Base-by-base conservation (phyloP, 2,888 invertebrate genomes). In the Dasypogon diadema region DNA sequence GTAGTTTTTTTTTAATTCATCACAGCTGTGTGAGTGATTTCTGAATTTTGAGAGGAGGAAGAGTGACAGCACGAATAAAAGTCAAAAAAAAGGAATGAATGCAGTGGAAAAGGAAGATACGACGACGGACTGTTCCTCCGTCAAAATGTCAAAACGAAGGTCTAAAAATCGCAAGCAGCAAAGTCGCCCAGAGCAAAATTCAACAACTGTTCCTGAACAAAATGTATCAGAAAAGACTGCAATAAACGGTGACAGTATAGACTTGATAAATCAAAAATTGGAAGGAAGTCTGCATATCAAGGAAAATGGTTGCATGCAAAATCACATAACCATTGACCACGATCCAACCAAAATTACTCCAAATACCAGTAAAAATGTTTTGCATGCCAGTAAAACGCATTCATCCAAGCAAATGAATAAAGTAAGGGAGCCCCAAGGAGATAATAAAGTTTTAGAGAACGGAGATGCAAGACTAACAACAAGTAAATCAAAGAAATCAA, bases 241-340 rank as follows among this genome's bases (percentile, higher is more conserved):
- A 2, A 30, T 46, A 12, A 26, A 30, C 16, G 55, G 42, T 16
- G 70, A 73, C 8, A 73, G 46, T 14, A 55, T 74, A n/a, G 30
- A 77, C 30, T n/a, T 26, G 18, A 56, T 75, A 12, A 74, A 46
- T 68, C 46, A 76, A 73, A 70, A 77, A 30, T 24, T 77, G 16
- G 48, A 72, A 30, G 68, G 75, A 21, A 72, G 76, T 24, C 24
- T 65, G 60, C 75, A 75, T 51, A 76, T 76, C 18, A 73, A 75
- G 72, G 72, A 74, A 46, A 78, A 78, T 74, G 78, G 78, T 6
- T 77, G 75, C 70, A 56, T 74, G 21, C 26, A 65, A 54, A 65
- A 65, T 65, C 42, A 65, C 22, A 46, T 65, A 60, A 60, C 37
- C 46, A 42, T 3, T 12, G n/a, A 42, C n/a, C 8, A 42, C 12